phyloP scores from a whole-genome alignment of 2,113 vertebrate genomes.

The Penelope pileata region DNA sequence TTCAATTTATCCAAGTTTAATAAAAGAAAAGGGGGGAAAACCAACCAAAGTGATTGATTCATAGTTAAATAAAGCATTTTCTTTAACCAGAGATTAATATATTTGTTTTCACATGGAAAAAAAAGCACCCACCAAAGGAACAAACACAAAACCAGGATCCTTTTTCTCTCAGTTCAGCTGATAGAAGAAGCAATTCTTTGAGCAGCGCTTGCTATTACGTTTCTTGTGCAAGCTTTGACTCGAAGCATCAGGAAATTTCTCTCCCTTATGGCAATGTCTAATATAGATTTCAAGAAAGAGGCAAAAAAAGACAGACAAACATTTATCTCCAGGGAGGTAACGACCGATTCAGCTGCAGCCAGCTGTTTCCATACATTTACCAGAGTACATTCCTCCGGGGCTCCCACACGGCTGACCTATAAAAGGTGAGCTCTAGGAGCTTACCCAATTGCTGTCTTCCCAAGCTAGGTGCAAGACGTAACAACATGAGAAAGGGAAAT shows the following conservation, averaged over 20 bases:
- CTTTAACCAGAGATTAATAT: neutral
- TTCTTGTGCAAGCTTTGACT: neutral
- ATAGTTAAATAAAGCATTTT: neutral
- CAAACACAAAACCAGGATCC: neutral
- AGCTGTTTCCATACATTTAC: conserved; percentile 52
- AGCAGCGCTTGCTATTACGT: neutral
- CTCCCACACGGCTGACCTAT: conserved; percentile 17
- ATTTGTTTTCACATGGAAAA: neutral
- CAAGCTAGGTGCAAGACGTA: neutral
- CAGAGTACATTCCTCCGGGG: conserved; percentile 43
- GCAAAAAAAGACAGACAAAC: neutral
- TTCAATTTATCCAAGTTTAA: conserved; percentile 26
- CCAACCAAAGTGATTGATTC: neutral
- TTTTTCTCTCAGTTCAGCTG: neutral
- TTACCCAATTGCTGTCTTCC: neutral
- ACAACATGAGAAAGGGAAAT: neutral
- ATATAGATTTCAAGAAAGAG: conserved; percentile 23
- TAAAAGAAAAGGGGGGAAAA: neutral
- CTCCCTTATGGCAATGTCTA: neutral
- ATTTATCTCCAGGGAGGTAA: conserved; percentile 46
- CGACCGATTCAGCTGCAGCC: conserved; percentile 59
- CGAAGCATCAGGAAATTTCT: neutral
- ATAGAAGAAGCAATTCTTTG: neutral
- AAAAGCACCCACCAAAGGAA: neutral
- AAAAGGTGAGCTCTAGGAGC: conserved; percentile 27